Base-by-base conservation (phyloP, 1,140 invertebrate genomes). In the Ostrea edulis region DNA sequence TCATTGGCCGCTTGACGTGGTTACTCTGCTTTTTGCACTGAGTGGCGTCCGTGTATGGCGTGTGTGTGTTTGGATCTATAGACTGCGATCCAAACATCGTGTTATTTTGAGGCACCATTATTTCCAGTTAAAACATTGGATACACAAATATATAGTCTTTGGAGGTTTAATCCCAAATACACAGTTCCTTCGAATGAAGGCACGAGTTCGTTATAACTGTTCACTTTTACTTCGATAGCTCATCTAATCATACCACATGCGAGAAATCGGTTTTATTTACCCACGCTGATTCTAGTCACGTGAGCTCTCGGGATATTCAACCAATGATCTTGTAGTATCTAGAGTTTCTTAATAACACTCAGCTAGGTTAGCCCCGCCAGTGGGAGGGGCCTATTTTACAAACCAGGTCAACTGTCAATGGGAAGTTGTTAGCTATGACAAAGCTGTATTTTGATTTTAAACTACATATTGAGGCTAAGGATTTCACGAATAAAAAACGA, bases 1-100 rank as follows among this genome's bases (percentile, higher is more conserved):
- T 95, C 94, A 95, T 95, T 12, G 94, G 94, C 71, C 94, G 85
- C 87, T 95, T 95, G n/a, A 95, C 92, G 77, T 94, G 93, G 81
- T 92, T 93, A 5, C 93, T 91, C 20, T 90, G 89, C 87, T 94
- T 94, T 89, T 94, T 95, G 90, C 93, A 95, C 97, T 98, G 97
- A 90, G 98, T 99, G 65, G 98, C 98, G 96, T 99, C 98, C 89
- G 98, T 98, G 95, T 99, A 99, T 22, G 98, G 98, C 77, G 98
- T 99, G 52, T 96, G 96, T 17, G 98, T 98, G 95, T 97, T 97
- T 95, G 98, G 97, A 95, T 97, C 97, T 92, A 99, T 97, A 68
- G 86, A 65, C 83, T 92, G 92, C 17, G 92, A 93, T 65, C 93
- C 93, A 89, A 93, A 93, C 53, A 89, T 35, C 20, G 88, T 53